Base-by-base conservation (phyloP, 2,888 invertebrate genomes). In the Polyploca ridens region DNA sequence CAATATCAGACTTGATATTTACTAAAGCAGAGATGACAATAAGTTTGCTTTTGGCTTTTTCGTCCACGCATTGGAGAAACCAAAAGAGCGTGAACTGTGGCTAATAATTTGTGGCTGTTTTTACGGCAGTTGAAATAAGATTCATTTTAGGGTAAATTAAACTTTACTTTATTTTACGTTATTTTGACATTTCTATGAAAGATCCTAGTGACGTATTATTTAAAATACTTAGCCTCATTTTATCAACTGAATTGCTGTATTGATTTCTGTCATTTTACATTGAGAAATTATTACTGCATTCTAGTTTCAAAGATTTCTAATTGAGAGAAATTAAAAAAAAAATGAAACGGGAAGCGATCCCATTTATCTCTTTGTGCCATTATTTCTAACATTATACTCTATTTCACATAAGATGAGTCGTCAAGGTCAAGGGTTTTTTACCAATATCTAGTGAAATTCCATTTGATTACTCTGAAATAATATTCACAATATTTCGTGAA, bases 331-430 rank as follows among this genome's bases (percentile, higher is more conserved):
- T 35, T n/a, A n/a, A 35, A 3, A 38, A 10, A 10, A 38, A 8
- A 38, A 38, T 38, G 38, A 38, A 10, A 3, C 19, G 19, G 0
- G 54, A 3, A 3, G 19, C 10, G 54, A 19, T 67, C 71, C 70
- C 66, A 74, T 76, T 70, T 78, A 73, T 77, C 81, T 80, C 79
- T 82, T 77, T 76, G 87, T 87, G 86, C 87, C 87, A 88, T 87
- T 79, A 74, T 74, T 78, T 77, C 68, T 70, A 74, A 74, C 71
- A 72, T 72, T 65, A n/a, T n/a, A n/a, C n/a, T n/a, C n/a, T n/a
- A n/a, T n/a, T n/a, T n/a, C n/a, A n/a, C n/a, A n/a, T n/a, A n/a
- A n/a, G n/a, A n/a, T n/a, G n/a, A n/a, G n/a, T n/a, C n/a, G n/a
- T n/a, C n/a, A n/a, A n/a, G n/a, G n/a, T n/a, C n/a, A n/a, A n/a